Evolutionary conservation across 2,888 invertebrate genomes (phyloP), one percentile per base, ranked within the genome.

Genomic region (Steinernema hermaphroditum): DNA sequence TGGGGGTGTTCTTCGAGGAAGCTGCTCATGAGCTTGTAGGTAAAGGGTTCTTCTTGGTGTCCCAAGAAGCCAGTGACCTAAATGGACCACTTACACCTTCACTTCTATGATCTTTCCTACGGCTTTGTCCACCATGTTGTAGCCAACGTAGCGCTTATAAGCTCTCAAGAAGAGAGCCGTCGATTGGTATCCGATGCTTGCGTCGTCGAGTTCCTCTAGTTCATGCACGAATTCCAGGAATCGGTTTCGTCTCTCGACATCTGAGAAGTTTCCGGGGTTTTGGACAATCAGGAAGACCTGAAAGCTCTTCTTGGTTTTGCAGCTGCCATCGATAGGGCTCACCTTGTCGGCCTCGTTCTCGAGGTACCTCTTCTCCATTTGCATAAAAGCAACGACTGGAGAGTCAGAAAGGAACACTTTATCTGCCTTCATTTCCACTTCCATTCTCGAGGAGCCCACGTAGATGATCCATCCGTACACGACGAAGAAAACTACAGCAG

Each of bases 341-440:
- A 41, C 41, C 27, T 54, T 54, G 27, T 54, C 54, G 16, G 54
- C 54, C 27, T 54, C 54, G 16, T 54, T 54, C 54, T 54, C 24
- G 24, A 54, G 27, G 22, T 54, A 54, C 27, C 27, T 54, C 27
- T 54, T 54, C 54, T 54, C 54, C 54, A 54, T 54, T 8, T 54
- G 22, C 24, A 54, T 54, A 16, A 54, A 54, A 4, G 22, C 19
- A 4, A 54, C 24, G 6, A 54, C 54, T 12, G 54, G 54, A 9
- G 54, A 54, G 27, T 54, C 54, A 16, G 54, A 2, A 1, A 54
- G 54, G 27, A 54, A 54, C 54, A 54, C 54, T 27, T 54, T 54
- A 16, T 54, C 54, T 6, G 54, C 54, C 27, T 54, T 54, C 54
- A 54, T 54, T 16, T 54, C 54, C 24, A 54, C 54, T 54, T 54